Percentiles rank a stretch among this genome's conserved stretches.
phyloP scores from a whole-genome alignment of 2,888 invertebrate genomes.

The Trichogramma evanescens region DNA sequence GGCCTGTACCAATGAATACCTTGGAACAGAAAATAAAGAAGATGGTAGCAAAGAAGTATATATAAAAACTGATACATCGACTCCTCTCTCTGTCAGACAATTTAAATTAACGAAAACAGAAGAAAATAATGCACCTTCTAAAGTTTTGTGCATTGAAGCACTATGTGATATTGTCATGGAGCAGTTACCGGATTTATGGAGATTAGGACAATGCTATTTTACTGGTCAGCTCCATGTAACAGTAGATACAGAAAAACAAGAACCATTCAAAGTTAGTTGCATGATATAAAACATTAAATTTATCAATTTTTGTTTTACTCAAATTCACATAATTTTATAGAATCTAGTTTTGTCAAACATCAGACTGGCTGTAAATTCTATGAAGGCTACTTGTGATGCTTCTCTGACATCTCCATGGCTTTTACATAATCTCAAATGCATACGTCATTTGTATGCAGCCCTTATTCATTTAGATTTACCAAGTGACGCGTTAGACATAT shows the following conservation, averaged over 20 bases:
- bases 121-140: constrained; percentile 54
- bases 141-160: constrained; percentile 73
- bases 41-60: constrained; percentile 27
- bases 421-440: constrained; percentile 72
- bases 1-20: constrained; percentile 35
- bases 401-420: constrained; percentile 57
- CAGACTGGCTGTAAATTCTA: constrained; percentile 52
- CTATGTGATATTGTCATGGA: constrained; percentile 68
- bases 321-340: constrained; percentile 21
- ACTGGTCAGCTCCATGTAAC: constrained; percentile 76
- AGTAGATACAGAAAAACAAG: constrained; percentile 64
- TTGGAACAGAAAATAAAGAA: constrained; percentile 34
- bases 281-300: not conserved
- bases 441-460: constrained; percentile 73
- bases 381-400: constrained; percentile 39
- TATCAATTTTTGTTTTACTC: constrained; percentile 2
- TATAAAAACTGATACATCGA: constrained; percentile 28
- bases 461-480: constrained; percentile 81
- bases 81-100: constrained; percentile 30
- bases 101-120: constrained; percentile 34
- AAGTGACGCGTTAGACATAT: constrained; percentile 76
- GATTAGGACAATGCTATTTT: constrained; percentile 90
- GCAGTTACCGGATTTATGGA: constrained; percentile 88
- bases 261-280: constrained; percentile 64
- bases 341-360: constrained; percentile 42